Base-by-base conservation (phyloP, 2,113 vertebrate species). In the Talpa occidentalis region DNA sequence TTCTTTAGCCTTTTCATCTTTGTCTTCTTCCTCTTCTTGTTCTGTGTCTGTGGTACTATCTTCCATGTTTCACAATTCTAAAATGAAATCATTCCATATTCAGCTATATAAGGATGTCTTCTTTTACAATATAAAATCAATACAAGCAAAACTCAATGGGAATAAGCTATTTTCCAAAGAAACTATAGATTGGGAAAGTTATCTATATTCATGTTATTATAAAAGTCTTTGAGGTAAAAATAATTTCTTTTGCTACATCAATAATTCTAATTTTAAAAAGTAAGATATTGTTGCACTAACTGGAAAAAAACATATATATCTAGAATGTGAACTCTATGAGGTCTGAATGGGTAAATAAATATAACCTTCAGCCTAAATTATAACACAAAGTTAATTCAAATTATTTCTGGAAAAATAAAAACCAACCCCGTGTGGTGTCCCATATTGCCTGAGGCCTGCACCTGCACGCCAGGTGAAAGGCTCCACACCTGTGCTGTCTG, bases 41-140 rank as follows among this genome's bases (percentile, higher is more conserved):
- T 98, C 98, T 78, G 95, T 94, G 30, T 97, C 98, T 84, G 95
- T 95, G 76, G 73, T 85, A 82, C 90, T 85, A 40, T 91, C 98
- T 90, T 96, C 98, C 99, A 99, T 99, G 96, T 94, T 95, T 94
- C 81, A 95, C 90, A 95, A 30, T 74, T 95, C 98, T 99, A 92
- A 84, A 97, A 96, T 94, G 95, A 85, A 97, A 97, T 30, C 8
- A 88, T 84, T 10, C 60, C 1, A 73, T 67, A 94, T 66, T 70
- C 37, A 94, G 70, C 69, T 72, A 40, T 74, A 93, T 83, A 84
- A 42, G 49, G 85, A n/a, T 4, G 11, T 52, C 59, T 77, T 78
- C 35, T 66, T 0, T 24, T 66, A 69, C 22, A 44, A 95, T 93
- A 24, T 22, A 54, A 89, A 66, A 49, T 24, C 54, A 91, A 95